Conservation (phyloP, 2,888 invertebrate species). For the Shargacucullia verbasci region DNA sequence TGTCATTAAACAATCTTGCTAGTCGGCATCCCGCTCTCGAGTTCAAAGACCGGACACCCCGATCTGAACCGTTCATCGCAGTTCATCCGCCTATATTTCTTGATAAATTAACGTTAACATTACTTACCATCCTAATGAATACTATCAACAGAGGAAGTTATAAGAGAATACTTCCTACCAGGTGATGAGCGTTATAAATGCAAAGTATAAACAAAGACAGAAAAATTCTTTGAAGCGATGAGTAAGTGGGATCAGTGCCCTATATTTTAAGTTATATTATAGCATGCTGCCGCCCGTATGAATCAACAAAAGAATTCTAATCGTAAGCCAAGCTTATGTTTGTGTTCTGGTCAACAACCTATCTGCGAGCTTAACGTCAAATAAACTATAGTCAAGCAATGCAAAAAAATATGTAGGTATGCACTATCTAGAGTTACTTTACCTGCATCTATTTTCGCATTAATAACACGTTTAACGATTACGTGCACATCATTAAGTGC, state of each 20-base stretch:
- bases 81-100: conserved; percentile 68
- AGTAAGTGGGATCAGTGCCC: conserved; percentile 57
- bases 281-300: conserved; percentile 25
- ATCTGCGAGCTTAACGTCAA: not conserved
- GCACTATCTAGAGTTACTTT: not conserved
- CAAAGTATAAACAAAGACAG: conserved; percentile 61
- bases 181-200: conserved; percentile 40
- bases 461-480: conserved; percentile 39
- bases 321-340: conserved; percentile 1
- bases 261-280: conserved; percentile 35
- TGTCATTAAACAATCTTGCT: conserved; percentile 69
- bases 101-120: conserved; percentile 42
- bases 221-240: conserved; percentile 65
- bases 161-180: conserved; percentile 22
- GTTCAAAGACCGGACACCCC: conserved; percentile 79
- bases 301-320: conserved; percentile 32
- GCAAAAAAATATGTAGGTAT: conserved; percentile 1
- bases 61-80: conserved; percentile 66
- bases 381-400: not conserved
- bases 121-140: conserved; percentile 21
- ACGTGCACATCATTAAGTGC: conserved; percentile 32
- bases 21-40: conserved; percentile 66
- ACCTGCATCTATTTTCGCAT: conserved; percentile 20
- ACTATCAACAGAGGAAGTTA: conserved; percentile 19
- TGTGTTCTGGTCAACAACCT: not conserved